Evolutionary conservation across 2,797 vertebrate species (phyloP), one percentile per base, ranked within the genome.

Genomic region (Distichodus sexfasciatus): DNA sequence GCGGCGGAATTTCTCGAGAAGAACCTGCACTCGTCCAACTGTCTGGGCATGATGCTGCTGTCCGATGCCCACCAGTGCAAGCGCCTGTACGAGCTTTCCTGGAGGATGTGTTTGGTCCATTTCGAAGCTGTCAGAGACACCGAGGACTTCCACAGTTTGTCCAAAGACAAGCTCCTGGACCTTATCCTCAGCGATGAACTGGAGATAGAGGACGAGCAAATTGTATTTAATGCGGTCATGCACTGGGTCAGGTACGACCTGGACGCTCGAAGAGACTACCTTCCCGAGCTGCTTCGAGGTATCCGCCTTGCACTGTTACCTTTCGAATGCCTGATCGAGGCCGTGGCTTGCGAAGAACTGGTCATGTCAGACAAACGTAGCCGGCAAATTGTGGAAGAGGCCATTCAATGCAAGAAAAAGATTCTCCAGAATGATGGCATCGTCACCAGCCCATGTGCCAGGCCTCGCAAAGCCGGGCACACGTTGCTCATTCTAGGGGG

Each of bases 1-100:
- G 95, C 95, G 0, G 93, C 95, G 0, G 94, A 96, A 79, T 98
- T 98, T 80, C 86, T 98, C 24, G 96, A 98, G 82, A 95, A 93
- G 84, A 95, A 95, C 76, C 92, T 98, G 17, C 89, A 92, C 36
- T 89, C 94, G 0, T 94, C 94, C 74, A 98, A 98, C 87, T 98
- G 96, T 82, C 85, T 98, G 79, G 95, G 94, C 70, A 97, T 95
- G 94, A 92, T 98, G 94, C 83, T 96, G 78, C 84, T 98, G 6
- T 95, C 96, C 0, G 96, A 98, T 0, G 95, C 96, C 7, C 96
- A 98, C 74, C 96, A 98, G 88, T 98, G 96, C 81, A 93, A 94
- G 66, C 82, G 92, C 4, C 92, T 98, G 26, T 93, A 95, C 0
- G 94, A 97, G 76, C 88, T 95, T 33, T 94, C 96, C 0, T 96